Evolutionary conservation across 2,113 vertebrate genomes (phyloP).

Genomic region (Cygnus buccinator): DNA sequence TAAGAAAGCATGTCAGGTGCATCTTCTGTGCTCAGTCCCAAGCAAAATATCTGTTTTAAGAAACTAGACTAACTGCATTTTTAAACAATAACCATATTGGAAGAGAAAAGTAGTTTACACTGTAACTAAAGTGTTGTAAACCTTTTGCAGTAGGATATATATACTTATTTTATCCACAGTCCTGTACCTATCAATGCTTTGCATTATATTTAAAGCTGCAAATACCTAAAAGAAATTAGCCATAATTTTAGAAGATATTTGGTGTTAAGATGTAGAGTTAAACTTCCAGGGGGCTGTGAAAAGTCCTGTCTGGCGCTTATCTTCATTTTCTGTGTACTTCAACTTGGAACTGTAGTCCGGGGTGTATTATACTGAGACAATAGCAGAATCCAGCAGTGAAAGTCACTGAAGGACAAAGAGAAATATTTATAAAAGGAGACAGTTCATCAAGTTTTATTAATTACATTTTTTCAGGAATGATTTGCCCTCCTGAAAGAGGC

Average conservation of each 20-base stretch:
- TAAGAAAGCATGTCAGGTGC: not conserved
- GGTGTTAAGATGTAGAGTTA: not conserved
- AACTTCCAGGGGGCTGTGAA: not conserved
- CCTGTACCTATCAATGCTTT: not conserved
- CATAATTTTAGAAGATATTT: not conserved
- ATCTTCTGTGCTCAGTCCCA: accelerated
- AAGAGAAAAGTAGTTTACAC: not conserved
- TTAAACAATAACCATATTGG: not conserved
- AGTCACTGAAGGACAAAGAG: not conserved
- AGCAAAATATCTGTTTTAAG: accelerated
- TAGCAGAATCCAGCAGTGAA: not conserved
- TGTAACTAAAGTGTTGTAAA: accelerated
- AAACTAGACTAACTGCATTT: not conserved
- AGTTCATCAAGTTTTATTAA: not conserved
- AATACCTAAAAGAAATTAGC: not conserved
- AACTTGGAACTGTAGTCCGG: accelerated
- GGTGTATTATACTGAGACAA: not conserved
- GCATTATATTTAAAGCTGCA: not conserved
- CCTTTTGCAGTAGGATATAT: not conserved
- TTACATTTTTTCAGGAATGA: not conserved
- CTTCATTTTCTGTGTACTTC: not conserved
- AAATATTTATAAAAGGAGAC: not conserved
- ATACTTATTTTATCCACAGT: not conserved
- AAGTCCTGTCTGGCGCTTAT: not conserved
- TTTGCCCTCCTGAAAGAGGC: not conserved